phyloP scores from a whole-genome alignment of 23 tunicate species.

The Corella eumyota region DNA sequence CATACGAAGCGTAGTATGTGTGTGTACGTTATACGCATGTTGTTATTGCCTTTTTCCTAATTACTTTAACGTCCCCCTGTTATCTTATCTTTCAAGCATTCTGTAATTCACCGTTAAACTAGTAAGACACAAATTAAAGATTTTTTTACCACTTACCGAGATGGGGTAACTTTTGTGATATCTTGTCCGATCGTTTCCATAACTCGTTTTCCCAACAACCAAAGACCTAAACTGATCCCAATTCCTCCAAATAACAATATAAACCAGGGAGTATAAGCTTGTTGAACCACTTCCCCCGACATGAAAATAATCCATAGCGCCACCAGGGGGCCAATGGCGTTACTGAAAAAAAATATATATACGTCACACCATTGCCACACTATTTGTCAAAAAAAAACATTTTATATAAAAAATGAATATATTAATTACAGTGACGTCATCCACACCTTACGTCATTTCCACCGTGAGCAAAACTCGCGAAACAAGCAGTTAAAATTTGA shows the following conservation, averaged over 20 bases:
- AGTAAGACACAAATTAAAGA: too few species aligned
- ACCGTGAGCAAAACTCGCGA: constrained; percentile 84
- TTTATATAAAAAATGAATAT: too few species aligned
- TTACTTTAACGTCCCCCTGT: too few species aligned
- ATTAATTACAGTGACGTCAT: too few species aligned
- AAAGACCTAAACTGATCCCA: constrained; percentile 65
- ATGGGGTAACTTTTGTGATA: constrained; percentile 65
- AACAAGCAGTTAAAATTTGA: constrained; percentile 70
- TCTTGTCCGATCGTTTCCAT: constrained; percentile 72
- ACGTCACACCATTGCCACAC: too few species aligned
- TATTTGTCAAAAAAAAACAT: too few species aligned
- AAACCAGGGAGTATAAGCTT: constrained; percentile 52
- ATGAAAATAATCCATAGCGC: constrained; percentile 60
- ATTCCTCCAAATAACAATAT: constrained; percentile 47
- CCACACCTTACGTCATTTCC: constrained; percentile 95
- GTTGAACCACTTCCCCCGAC: constrained; percentile 39
- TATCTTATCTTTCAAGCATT: too few species aligned
- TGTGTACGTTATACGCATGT: too few species aligned
- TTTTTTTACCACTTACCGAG: constrained; percentile 26
- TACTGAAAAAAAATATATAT: constrained; percentile 21
- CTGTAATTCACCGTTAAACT: too few species aligned
- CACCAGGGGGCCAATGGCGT: constrained; percentile 81
- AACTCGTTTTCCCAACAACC: constrained; percentile 71
- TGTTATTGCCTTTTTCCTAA: too few species aligned
- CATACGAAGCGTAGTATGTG: too few species aligned